A percentile compares a stretch with the other conserved stretches of the same genome.
phyloP scores from a whole-genome alignment of 2,888 invertebrate genomes.

The Drosophila recens region DNA sequence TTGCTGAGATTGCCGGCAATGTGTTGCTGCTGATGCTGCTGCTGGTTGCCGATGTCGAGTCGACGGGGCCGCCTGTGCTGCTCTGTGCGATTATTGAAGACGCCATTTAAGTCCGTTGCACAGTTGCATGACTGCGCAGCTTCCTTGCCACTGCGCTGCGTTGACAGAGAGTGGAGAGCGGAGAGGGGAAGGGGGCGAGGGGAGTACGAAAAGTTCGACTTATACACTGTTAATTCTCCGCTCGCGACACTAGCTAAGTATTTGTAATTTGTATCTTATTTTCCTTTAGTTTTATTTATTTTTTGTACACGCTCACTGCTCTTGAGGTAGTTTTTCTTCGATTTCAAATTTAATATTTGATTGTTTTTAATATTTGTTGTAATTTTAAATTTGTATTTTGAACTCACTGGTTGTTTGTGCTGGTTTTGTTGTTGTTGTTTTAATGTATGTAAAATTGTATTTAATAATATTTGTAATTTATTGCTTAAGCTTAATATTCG shows the following conservation, averaged over 20 bases:
- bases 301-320: conserved; percentile 63
- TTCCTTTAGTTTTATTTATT: conserved; percentile 28
- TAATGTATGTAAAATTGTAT: conserved; percentile 51
- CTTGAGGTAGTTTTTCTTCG: conserved; percentile 76
- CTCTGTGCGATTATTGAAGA: conserved; percentile 85
- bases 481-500: conserved; percentile 49
- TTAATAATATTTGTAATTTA: conserved; percentile 42
- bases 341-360: conserved; percentile 15
- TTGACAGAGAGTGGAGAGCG: not conserved
- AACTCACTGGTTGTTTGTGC: conserved; percentile 63
- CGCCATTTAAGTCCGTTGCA: conserved; percentile 83
- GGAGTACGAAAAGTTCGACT: conserved; percentile 11
- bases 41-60: conserved; percentile 71
- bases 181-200: conserved; percentile 13
- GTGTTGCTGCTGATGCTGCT: conserved; percentile 55
- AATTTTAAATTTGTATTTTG: conserved; percentile 48
- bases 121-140: conserved; percentile 83
- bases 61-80: conserved; percentile 82
- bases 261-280: conserved; percentile 26
- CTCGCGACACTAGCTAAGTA: conserved; percentile 2
- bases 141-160: conserved; percentile 44
- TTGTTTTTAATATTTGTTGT: conserved; percentile 27
- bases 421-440: conserved; percentile 40
- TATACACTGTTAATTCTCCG: not conserved
- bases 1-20: conserved; percentile 56